Conservation (phyloP, 2,888 invertebrate genomes). For the Tuberolachnus salignus region DNA sequence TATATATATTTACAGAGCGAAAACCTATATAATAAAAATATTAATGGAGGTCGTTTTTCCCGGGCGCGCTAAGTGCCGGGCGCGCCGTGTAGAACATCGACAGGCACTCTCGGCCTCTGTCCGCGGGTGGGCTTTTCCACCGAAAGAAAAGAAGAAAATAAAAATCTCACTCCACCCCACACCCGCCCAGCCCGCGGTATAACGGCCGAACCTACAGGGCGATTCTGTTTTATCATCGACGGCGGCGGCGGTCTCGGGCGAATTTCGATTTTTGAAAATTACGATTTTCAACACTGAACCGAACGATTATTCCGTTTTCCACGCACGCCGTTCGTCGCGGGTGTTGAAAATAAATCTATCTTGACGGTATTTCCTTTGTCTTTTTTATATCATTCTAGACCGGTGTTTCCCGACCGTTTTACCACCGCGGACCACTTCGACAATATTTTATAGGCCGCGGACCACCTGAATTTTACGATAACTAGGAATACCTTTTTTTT, state of each 20-base stretch:
- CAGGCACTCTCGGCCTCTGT: conserved; percentile 49
- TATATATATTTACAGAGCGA: conserved; percentile 10
- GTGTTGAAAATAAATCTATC: too few species aligned
- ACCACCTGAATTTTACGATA: too few species aligned
- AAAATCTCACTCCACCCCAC: background rate
- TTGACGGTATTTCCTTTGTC: too few species aligned
- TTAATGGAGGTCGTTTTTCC: conserved; percentile 54
- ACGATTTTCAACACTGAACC: too few species aligned
- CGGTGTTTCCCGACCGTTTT: too few species aligned
- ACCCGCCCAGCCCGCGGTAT: background rate
- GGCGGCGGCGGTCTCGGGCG: background rate
- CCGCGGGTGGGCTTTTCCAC: conserved; percentile 50
- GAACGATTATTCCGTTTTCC: too few species aligned
- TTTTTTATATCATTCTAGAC: too few species aligned
- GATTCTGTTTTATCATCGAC: background rate
- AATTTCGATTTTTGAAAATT: too few species aligned
- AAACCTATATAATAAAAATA: conserved; percentile 52
- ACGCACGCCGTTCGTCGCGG: too few species aligned
- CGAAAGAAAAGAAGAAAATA: conserved; percentile 4
- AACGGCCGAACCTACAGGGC: background rate
- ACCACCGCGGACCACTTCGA: too few species aligned
- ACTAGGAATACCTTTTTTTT: too few species aligned
- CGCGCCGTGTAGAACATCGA: conserved; percentile 48
- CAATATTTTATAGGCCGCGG: too few species aligned
- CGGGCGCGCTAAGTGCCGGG: conserved; percentile 45